phyloP scores from a whole-genome alignment of 35 echinoderm and acorn worm species.

The Heliocidaris erythrogramma region DNA sequence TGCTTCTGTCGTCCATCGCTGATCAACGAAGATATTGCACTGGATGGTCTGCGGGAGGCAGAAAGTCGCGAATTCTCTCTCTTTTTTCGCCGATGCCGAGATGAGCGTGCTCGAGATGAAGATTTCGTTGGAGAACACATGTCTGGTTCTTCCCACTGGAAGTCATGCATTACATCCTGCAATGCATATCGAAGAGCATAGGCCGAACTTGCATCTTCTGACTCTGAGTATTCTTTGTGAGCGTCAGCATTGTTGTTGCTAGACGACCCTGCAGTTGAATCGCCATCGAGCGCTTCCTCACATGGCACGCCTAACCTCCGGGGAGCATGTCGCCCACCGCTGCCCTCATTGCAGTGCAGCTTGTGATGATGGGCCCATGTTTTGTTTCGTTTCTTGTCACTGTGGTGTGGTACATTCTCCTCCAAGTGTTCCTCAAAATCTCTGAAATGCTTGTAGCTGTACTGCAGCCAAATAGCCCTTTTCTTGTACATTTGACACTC shows the following conservation, averaged over 20 bases:
- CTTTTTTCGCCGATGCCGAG: conserved; percentile 14
- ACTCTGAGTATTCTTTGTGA: background rate
- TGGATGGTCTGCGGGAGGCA: background rate
- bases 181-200: conserved; percentile 31
- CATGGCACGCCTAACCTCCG: background rate
- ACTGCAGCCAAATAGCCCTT: conserved; percentile 34
- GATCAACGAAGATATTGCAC: conserved; percentile 4
- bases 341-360: background rate
- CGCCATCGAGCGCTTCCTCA: background rate
- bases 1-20: conserved; percentile 40
- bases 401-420: background rate
- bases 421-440: conserved; percentile 17
- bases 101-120: background rate
- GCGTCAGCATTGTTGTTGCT: background rate
- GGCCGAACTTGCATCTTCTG: conserved; percentile 36
- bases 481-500: conserved; percentile 43
- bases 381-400: background rate
- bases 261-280: background rate
- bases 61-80: conserved; percentile 7
- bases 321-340: background rate
- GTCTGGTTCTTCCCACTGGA: conserved; percentile 49
- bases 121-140: conserved; percentile 43
- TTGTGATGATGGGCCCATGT: background rate
- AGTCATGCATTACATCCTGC: conserved; percentile 35
- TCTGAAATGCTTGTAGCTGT: conserved; percentile 25